Evolutionary conservation across 2,888 invertebrate genomes (phyloP), one percentile per base, ranked within the genome.

Genomic region (Cataglyphis cursor): DNA sequence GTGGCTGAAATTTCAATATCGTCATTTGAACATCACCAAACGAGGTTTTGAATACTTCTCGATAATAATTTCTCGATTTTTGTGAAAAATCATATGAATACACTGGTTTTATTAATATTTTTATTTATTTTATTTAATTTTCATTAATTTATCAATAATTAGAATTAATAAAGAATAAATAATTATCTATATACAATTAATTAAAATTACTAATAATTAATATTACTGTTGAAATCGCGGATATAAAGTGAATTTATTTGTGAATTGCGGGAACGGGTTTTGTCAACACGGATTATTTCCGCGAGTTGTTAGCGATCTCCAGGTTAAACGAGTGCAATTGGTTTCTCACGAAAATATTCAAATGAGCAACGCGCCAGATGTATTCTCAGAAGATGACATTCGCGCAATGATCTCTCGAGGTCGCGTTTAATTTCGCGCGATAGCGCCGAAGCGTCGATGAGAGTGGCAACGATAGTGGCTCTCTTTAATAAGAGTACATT

Each of bases 1-100:
- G 8, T 80, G 85, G 72, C 68, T 76, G 82, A 88, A 74, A 88
- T 75, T 88, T 66, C 75, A 51, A 65, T 8, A 12, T 41, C n/a
- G n/a, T 74, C 28, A 21, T 10, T n/a, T 4, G 35, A 12, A 51
- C 24, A 28, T 28, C 12, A 12, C 1, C 24, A 15, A 10, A 66
- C 9, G 15, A 54, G n/a, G 12, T 54, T 3, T 5, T 35, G 8
- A 12, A 10, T 5, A 35, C 24, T 9, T 15, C 10, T 15, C 44
- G 31, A 10, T 15, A 31, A 62, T 15, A 2, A 24, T n/a, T 4
- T n/a, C 28, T 68, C 54, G 68, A 41, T 76, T 76, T 66, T 66
- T 51, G 35, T 3, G 15, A 4, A 10, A 15, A 24, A 15, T 24
- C 3, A 44, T n/a, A 18, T 15, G 15, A 5, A 9, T 21, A 24